phyloP scores from a whole-genome alignment of 1,140 invertebrate genomes.

The Aphis craccivora region DNA sequence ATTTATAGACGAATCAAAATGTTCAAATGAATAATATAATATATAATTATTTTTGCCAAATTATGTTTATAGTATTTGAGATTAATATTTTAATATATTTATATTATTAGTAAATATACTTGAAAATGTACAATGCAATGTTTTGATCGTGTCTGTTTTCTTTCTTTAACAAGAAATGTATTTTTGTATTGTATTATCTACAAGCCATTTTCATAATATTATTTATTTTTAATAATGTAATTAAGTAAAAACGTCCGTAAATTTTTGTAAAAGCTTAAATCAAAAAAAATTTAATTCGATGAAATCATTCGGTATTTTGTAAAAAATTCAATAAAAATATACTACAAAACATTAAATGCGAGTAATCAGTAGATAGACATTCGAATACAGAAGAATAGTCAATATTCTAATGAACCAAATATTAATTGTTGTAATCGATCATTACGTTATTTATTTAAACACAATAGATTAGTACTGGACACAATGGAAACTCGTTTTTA shows the following conservation, averaged over 20 bases:
- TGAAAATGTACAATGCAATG: neutral
- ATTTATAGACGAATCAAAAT: constrained; percentile 8
- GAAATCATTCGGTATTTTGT: neutral
- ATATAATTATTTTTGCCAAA: neutral
- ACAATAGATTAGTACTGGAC: neutral
- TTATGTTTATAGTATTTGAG: neutral
- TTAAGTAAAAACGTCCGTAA: neutral
- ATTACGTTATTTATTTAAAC: neutral
- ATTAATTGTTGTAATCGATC: neutral
- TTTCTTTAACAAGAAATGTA: neutral
- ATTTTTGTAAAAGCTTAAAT: neutral
- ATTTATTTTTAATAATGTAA: too few relatives aligned
- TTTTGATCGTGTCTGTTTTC: neutral
- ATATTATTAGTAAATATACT: neutral
- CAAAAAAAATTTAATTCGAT: neutral
- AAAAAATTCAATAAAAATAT: neutral
- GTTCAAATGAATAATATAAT: neutral
- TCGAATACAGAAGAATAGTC: too few relatives aligned
- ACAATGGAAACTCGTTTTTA: neutral
- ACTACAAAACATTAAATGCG: too few relatives aligned
- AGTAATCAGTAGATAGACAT: too few relatives aligned
- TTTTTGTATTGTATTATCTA: neutral
- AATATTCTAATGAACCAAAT: neutral
- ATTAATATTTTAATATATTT: constrained; percentile 6
- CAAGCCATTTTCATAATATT: neutral